These are phyloP conservation scores for Haplotaxodon microlepis DNA, from an alignment of 2,113 vertebrate species.

Conservation along the genomic window DNA sequence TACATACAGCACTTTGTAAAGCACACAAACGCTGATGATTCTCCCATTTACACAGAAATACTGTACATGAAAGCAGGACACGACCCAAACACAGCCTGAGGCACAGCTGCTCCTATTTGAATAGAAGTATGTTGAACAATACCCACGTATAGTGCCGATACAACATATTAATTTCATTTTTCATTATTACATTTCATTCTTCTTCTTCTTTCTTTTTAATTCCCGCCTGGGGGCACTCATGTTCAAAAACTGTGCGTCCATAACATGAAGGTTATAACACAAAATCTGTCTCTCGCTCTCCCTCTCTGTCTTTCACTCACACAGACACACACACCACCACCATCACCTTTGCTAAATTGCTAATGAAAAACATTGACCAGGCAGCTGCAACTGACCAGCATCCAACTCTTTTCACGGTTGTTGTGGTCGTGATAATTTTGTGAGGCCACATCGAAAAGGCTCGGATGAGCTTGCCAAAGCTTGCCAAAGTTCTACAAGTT, in stretches of 20 bases:
- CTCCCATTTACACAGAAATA: neutral
- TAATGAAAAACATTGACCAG: too few relatives aligned
- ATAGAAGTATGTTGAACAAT: rapidly evolving
- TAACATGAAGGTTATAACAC: too few relatives aligned
- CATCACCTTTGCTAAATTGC: too few relatives aligned
- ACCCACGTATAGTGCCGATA: neutral
- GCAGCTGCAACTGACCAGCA: too few relatives aligned
- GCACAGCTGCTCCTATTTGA: neutral
- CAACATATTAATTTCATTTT: rapidly evolving
- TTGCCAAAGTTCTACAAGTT: too few relatives aligned
- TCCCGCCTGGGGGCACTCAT: rapidly evolving
- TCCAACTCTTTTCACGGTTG: too few relatives aligned
- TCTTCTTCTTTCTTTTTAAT: rapidly evolving
- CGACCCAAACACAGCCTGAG: neutral
- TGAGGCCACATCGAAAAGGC: too few relatives aligned
- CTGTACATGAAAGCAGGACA: neutral
- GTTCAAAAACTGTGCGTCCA: neutral
- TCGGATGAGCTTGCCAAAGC: too few relatives aligned
- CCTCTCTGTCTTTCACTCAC: too few relatives aligned
- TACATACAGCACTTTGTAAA: neutral
- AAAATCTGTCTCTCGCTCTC: too few relatives aligned
- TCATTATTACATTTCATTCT: neutral
- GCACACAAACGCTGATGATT: neutral
- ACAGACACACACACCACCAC: too few relatives aligned
- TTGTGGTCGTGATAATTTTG: too few relatives aligned